Evolutionary conservation across 2,113 vertebrate genomes (phyloP), one percentile per base, ranked within the genome.

Genomic region (Asarcornis scutulata): DNA sequence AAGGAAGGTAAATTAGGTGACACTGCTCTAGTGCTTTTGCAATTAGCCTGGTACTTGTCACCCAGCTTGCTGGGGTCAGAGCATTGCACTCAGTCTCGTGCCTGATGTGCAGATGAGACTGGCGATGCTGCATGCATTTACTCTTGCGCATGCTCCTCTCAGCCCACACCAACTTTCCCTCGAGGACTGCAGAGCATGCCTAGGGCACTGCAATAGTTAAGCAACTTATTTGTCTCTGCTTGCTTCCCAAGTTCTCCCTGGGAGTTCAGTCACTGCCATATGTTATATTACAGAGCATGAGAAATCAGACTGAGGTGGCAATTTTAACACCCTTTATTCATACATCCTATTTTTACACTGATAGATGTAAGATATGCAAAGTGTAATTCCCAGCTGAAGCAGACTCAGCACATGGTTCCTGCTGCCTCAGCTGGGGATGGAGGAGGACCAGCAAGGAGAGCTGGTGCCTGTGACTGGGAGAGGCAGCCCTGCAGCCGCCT

Each of bases 271-370:
- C 86, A 29, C 74, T 89, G 86, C 96, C 96, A 96, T 97, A 97
- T 97, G 96, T 85, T 96, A 67, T 48, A 94, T 95, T 93, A 89
- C 89, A 93, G 81, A 96, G 94, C 91, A 96, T 94, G 91, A 94
- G 92, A 94, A 96, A 97, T 91, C 96, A 95, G 91, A 93, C 81
- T 80, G 92, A 97, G 96, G 96, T 96, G 96, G 92, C 95, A 96
- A 89, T 94, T 97, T 96, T 97, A 97, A 96, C 96, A 97, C 96
- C 83, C 96, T 96, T 85, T 94, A 96, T 97, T 96, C 96, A 95
- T 96, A 87, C 81, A 87, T 93, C 93, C 96, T 97, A 96, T 97
- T 97, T 97, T 97, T 96, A 71, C 88, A 89, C 94, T 89, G 86
- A 87, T 93, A 86, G 86, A 96, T 96, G 71, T 93, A 96, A 93